phyloP scores from a whole-genome alignment of 2,797 vertebrate genomes.

The Pipistrellus nathusii region DNA sequence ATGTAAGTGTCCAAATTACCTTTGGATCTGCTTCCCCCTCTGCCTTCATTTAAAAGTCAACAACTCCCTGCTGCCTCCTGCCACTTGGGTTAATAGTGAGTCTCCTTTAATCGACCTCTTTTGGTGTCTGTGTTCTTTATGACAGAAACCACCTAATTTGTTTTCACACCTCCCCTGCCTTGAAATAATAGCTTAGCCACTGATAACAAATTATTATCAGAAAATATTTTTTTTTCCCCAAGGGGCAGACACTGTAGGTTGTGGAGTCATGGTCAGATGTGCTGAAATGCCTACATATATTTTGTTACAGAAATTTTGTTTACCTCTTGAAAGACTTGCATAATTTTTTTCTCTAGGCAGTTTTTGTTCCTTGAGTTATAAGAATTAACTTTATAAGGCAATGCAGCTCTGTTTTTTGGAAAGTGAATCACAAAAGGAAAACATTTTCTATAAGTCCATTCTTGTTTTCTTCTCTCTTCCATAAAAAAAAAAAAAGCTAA shows the following conservation, averaged over 20 bases:
- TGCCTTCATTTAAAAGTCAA: neutral
- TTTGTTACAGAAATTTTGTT: neutral
- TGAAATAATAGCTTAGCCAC: neutral
- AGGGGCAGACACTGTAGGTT: neutral
- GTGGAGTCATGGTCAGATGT: neutral
- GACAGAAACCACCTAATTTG: neutral
- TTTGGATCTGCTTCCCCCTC: neutral
- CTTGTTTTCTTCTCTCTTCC: constrained; percentile 45
- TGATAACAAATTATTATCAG: neutral
- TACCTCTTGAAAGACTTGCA: constrained; percentile 4
- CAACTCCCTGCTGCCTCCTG: too few relatives aligned
- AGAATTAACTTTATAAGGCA: constrained; percentile 53
- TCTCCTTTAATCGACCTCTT: neutral
- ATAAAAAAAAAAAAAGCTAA: constrained; percentile 68
- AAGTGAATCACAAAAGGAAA: constrained; percentile 54
- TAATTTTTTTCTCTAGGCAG: constrained; percentile 38
- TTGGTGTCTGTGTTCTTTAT: neutral
- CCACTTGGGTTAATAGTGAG: neutral
- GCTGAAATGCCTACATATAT: neutral
- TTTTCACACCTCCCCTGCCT: neutral
- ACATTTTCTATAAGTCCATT: constrained; percentile 58
- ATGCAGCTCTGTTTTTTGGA: constrained; percentile 8
- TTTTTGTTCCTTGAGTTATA: constrained; percentile 40
- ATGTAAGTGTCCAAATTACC: neutral
- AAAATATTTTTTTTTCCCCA: neutral